Evolutionary conservation across 2,888 invertebrate species (phyloP).

Genomic region (Amphipyra tragopoginis): DNA sequence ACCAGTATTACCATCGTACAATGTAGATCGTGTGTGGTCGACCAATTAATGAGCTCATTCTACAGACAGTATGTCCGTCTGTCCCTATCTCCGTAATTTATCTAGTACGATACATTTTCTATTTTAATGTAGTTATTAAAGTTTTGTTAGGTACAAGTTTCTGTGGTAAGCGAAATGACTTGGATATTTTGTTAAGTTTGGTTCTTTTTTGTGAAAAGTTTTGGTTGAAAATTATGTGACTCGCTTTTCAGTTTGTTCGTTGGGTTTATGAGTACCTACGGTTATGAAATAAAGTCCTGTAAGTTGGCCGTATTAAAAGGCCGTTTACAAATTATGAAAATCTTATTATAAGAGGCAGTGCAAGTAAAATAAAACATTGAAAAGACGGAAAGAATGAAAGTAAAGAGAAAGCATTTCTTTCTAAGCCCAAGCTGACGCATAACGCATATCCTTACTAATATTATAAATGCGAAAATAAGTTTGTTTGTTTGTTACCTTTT

Average conservation of each 20-base stretch:
- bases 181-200: neutral
- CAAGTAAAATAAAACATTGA: no score
- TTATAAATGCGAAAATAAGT: no score
- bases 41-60: slow-evolving; percentile 80
- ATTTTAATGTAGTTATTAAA: slow-evolving; percentile 66
- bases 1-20: slow-evolving; percentile 44
- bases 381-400: no score
- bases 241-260: slow-evolving; percentile 2
- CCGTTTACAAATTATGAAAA: no score
- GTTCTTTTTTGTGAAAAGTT: neutral
- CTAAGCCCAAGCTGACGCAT: no score
- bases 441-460: no score
- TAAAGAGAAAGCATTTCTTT: no score
- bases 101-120: slow-evolving; percentile 62
- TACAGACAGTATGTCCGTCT: slow-evolving; percentile 71
- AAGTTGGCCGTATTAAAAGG: no score
- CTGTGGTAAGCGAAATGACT: slow-evolving; percentile 15
- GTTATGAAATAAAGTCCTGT: neutral
- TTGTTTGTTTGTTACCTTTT: no score
- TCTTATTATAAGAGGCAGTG: no score
- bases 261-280: slow-evolving; percentile 9
- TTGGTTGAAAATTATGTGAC: neutral
- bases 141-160: slow-evolving; percentile 36
- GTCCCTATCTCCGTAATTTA: slow-evolving; percentile 68
- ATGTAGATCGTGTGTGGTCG: slow-evolving; percentile 77